These are phyloP conservation scores for Zoanthus solanderi DNA, from an alignment of 92 coral and sea anemone species.

Conservation along the genomic window DNA sequence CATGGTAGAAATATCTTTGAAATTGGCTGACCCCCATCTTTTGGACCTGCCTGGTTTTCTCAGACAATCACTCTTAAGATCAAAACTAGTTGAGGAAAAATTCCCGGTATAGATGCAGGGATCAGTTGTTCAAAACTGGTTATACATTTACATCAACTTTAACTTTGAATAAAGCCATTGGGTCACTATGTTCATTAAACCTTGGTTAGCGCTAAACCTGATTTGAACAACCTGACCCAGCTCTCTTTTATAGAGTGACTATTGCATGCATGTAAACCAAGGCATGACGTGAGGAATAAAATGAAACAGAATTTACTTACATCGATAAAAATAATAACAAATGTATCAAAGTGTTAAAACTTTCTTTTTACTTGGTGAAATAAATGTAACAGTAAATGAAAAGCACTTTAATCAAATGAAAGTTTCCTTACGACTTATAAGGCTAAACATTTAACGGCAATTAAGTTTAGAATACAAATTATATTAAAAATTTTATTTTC, in stretches of 20 bases:
- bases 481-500: not conserved
- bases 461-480: not conserved
- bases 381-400: not conserved
- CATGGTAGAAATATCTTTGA: too few species aligned
- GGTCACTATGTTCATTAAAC: not conserved
- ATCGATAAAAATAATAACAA: not conserved
- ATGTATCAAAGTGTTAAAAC: not conserved
- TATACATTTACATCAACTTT: not conserved
- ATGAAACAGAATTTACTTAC: not conserved
- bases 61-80: too few species aligned
- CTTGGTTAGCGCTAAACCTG: conserved; percentile 1
- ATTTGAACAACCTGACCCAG: conserved; percentile 9
- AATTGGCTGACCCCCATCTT: too few species aligned
- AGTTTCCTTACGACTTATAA: not conserved
- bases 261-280: too few species aligned
- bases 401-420: not conserved
- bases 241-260: not conserved
- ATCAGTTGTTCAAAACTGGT: not conserved
- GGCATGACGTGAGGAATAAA: not conserved
- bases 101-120: too few species aligned
- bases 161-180: not conserved
- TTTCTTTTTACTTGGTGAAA: not conserved
- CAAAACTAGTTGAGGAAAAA: too few species aligned
- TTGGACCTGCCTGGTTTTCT: too few species aligned
- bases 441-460: not conserved